Conservation (phyloP, 1,140 invertebrate species). For the Kradibia gibbosae region DNA sequence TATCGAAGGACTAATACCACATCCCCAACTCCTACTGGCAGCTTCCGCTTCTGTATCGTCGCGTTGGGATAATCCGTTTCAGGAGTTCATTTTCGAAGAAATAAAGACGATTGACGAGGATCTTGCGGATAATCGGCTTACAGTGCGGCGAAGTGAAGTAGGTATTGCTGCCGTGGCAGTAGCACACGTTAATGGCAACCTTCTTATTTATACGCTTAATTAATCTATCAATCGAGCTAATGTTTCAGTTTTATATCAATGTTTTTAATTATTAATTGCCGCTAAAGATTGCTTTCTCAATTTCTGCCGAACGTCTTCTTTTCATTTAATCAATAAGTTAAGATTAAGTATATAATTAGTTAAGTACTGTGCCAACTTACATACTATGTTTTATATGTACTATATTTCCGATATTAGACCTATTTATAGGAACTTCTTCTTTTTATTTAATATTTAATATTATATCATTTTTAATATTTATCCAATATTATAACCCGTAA, state of each 20-base stretch:
- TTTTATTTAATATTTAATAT: no score
- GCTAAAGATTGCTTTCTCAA: background rate
- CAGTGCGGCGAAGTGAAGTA: background rate
- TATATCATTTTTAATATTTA: no score
- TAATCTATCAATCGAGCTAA: slow-evolving; percentile 31
- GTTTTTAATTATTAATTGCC: slow-evolving; percentile 32
- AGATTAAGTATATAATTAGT: no score
- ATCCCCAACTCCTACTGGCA: background rate
- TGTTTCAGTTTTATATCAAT: background rate
- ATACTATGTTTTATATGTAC: no score
- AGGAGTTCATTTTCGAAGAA: slow-evolving; percentile 54
- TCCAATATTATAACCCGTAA: no score
- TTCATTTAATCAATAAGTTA: background rate
- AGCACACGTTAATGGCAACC: slow-evolving; percentile 30
- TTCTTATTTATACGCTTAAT: slow-evolving; percentile 45
- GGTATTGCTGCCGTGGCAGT: background rate
- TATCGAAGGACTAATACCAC: slow-evolving; percentile 58
- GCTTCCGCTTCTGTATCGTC: slow-evolving; percentile 47
- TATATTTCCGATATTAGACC: no score
- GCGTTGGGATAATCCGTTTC: slow-evolving; percentile 61
- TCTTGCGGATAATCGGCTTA: slow-evolving; percentile 50
- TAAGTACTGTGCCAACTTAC: no score
- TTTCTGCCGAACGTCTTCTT: background rate
- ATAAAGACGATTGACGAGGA: slow-evolving; percentile 48
- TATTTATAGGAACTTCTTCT: no score